These are phyloP conservation scores for Chaetops frenatus DNA, from an alignment of 2,113 vertebrate species.

Conservation along the genomic window DNA sequence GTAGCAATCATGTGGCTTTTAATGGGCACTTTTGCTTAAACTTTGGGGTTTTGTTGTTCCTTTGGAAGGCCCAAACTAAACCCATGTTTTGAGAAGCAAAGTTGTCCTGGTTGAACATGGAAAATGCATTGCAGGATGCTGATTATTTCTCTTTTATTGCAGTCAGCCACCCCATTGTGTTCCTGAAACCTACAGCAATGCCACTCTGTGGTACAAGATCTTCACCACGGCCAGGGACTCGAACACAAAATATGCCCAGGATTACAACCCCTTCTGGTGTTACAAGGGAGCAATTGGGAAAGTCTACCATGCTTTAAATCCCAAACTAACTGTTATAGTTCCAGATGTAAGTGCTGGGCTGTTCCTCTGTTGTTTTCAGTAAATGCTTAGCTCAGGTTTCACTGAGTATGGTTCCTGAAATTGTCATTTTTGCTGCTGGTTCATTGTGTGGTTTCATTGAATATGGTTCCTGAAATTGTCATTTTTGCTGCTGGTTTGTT, in stretches of 20 bases:
- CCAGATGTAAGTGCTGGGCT: constrained; percentile 84
- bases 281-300: constrained; percentile 98
- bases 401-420: background rate
- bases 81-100: background rate
- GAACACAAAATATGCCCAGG: constrained; percentile 92
- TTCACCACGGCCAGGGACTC: constrained; percentile 93
- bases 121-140: background rate
- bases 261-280: constrained; percentile 99
- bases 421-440: background rate
- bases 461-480: background rate
- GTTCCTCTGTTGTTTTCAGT: background rate
- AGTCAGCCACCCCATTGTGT: constrained; percentile 94
- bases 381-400: background rate
- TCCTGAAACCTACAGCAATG: constrained; percentile 93
- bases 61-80: background rate
- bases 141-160: constrained; percentile 21
- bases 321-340: constrained; percentile 94
- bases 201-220: constrained; percentile 95
- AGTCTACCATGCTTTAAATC: constrained; percentile 93
- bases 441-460: background rate
- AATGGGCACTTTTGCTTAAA: background rate
- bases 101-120: background rate
- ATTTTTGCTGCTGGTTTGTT: background rate
- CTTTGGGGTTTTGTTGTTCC: background rate
- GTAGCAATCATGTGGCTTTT: background rate